phyloP scores from a whole-genome alignment of 2,888 invertebrate genomes.

The Cybosia mesomella region DNA sequence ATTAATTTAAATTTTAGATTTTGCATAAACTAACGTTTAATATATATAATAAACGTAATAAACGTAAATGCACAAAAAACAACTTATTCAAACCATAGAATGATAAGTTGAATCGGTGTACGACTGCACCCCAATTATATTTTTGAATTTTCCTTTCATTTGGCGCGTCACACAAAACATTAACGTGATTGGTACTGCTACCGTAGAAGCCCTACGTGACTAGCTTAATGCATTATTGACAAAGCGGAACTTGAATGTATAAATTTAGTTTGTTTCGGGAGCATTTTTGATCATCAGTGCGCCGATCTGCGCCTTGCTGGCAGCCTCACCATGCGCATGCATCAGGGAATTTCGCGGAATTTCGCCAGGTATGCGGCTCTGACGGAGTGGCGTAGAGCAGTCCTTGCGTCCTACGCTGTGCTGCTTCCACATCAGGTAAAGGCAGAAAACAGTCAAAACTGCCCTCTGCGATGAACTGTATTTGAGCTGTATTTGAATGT shows the following conservation, averaged over 20 bases:
- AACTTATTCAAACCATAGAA: too few species aligned
- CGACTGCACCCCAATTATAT: too few species aligned
- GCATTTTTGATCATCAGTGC: background rate
- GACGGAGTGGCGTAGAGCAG: constrained; percentile 8
- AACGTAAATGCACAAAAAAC: too few species aligned
- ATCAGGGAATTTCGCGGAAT: too few species aligned
- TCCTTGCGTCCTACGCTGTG: constrained; percentile 5
- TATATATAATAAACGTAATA: too few species aligned
- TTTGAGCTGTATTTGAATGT: background rate
- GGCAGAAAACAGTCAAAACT: background rate
- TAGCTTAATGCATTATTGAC: background rate
- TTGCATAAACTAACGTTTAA: too few species aligned
- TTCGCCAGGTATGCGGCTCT: constrained; percentile 9
- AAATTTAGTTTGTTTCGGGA: constrained; percentile 3
- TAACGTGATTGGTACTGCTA: too few species aligned
- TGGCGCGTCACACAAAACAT: too few species aligned
- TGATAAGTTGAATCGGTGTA: too few species aligned
- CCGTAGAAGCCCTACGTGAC: too few species aligned
- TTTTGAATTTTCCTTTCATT: too few species aligned
- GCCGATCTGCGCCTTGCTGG: background rate
- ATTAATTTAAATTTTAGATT: too few species aligned
- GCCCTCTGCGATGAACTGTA: background rate
- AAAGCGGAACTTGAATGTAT: background rate
- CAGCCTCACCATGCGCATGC: background rate
- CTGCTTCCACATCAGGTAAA: constrained; percentile 1